A percentile compares a stretch with the other conserved stretches of the same genome.
Conservation (phyloP, 2,797 vertebrate genomes). For the Enteromius fasciolatus region DNA sequence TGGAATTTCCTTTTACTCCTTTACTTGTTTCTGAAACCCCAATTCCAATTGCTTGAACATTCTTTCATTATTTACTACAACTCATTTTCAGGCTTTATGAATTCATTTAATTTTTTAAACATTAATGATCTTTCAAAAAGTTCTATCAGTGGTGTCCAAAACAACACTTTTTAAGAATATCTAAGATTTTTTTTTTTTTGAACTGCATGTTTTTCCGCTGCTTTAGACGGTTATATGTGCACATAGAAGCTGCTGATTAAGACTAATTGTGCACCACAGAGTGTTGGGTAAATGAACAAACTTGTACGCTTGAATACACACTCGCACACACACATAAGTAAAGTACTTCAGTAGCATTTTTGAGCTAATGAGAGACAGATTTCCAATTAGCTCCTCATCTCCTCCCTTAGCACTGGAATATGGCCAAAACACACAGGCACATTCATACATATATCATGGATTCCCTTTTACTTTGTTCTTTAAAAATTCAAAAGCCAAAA, state of each 20-base stretch:
- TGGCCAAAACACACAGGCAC: conserved; percentile 42
- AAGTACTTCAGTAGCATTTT: conserved; percentile 50
- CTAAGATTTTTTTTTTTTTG: not conserved
- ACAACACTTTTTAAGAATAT: not conserved
- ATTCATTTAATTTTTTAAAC: not conserved
- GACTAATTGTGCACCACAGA: conserved; percentile 38
- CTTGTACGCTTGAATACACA: conserved; percentile 38
- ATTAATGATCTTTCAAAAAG: not conserved
- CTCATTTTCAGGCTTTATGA: not conserved
- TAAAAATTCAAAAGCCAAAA: conserved; percentile 12
- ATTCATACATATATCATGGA: conserved; percentile 44
- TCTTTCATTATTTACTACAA: not conserved
- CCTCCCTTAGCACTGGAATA: conserved; percentile 57
- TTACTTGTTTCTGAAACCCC: not conserved
- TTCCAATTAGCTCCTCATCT: conserved; percentile 58
- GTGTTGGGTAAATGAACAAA: conserved; percentile 41
- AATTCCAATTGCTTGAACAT: not conserved
- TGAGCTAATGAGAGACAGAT: conserved; percentile 59
- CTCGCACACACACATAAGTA: conserved; percentile 35
- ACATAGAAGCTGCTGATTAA: conserved; percentile 45
- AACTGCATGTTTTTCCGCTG: conserved; percentile 7
- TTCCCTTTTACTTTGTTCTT: conserved; percentile 20
- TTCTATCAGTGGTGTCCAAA: not conserved
- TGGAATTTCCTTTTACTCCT: not conserved
- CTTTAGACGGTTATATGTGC: conserved; percentile 21